Evolutionary conservation across 2,888 invertebrate genomes (phyloP).

Genomic region (Ceramica pisi): DNA sequence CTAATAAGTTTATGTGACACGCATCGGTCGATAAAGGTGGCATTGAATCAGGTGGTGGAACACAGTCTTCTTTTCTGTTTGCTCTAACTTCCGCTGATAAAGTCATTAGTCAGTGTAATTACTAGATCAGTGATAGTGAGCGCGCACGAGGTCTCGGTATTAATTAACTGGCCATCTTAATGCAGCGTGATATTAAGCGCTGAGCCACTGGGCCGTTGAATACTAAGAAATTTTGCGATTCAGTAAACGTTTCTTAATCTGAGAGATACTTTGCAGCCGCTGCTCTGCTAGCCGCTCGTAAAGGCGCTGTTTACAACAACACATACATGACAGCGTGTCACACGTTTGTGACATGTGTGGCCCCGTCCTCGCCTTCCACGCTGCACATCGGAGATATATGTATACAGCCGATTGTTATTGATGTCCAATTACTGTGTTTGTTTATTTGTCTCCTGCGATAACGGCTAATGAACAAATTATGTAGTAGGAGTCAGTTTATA

Average conservation of each 20-base stretch:
- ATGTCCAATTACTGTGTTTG: too few relatives aligned
- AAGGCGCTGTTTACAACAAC: conserved; percentile 1
- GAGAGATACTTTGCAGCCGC: background rate
- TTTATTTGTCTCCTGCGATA: conserved; percentile 6
- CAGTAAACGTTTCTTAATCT: conserved; percentile 7
- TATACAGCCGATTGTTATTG: conserved; percentile 30
- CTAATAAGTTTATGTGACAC: background rate
- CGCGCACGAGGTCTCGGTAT: background rate
- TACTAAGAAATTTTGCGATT: conserved; percentile 13
- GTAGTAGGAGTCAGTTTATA: background rate
- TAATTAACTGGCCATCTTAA: conserved; percentile 28
- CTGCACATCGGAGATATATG: conserved; percentile 4
- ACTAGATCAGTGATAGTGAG: background rate
- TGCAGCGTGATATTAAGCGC: conserved; percentile 42
- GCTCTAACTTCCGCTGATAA: background rate
- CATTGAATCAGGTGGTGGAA: background rate
- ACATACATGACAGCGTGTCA: background rate
- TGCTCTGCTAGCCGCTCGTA: background rate
- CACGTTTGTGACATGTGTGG: conserved; percentile 7
- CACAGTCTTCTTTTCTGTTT: background rate
- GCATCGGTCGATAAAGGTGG: background rate
- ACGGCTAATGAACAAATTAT: background rate
- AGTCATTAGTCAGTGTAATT: background rate
- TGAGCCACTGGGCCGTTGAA: conserved; percentile 32
- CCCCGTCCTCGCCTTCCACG: background rate